A percentile compares a stretch with the other conserved stretches of the same genome.
Conservation (phyloP, 1,140 invertebrate genomes). For the Atta cephalotes region DNA sequence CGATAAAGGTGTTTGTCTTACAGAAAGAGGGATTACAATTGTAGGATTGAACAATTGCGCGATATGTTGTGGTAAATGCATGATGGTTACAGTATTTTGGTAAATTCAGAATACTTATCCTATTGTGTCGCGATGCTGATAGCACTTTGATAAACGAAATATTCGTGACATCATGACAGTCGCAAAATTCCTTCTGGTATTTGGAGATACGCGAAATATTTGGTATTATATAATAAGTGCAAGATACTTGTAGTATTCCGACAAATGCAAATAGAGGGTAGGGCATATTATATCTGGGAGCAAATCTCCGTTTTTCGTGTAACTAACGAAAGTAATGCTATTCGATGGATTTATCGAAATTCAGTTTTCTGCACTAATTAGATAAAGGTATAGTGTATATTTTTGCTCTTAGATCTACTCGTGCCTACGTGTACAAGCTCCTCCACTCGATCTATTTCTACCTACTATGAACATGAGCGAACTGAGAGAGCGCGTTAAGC, state of each 20-base stretch:
- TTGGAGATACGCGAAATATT: conserved; percentile 17
- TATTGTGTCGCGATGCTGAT: conserved; percentile 12
- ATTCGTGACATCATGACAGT: background rate
- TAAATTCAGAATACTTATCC: conserved; percentile 28
- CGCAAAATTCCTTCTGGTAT: conserved; percentile 28
- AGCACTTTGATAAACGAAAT: conserved; percentile 10
- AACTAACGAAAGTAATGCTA: background rate
- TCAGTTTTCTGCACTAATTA: conserved; percentile 7
- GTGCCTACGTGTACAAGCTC: conserved; percentile 27
- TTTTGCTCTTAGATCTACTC: conserved; percentile 32
- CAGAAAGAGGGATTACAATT: conserved; percentile 36
- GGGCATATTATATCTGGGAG: conserved; percentile 30
- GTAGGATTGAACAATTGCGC: conserved; percentile 20
- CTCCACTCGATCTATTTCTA: background rate
- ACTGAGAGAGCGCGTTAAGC: conserved; percentile 11
- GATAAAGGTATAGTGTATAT: conserved; percentile 11
- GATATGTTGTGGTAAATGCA: conserved; percentile 51
- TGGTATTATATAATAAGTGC: conserved; percentile 24
- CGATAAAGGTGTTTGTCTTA: conserved; percentile 25
- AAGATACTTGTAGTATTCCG: conserved; percentile 34
- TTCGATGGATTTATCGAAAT: background rate
- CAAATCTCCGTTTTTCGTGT: conserved; percentile 4
- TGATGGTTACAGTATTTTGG: conserved; percentile 23
- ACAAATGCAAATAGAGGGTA: conserved; percentile 9
- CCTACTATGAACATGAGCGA: conserved; percentile 9